A percentile compares a stretch with the other conserved stretches of the same genome.
These are phyloP conservation scores for Crossocerus cetratus DNA, from an alignment of 2,888 invertebrate species.

Conservation along the genomic window DNA sequence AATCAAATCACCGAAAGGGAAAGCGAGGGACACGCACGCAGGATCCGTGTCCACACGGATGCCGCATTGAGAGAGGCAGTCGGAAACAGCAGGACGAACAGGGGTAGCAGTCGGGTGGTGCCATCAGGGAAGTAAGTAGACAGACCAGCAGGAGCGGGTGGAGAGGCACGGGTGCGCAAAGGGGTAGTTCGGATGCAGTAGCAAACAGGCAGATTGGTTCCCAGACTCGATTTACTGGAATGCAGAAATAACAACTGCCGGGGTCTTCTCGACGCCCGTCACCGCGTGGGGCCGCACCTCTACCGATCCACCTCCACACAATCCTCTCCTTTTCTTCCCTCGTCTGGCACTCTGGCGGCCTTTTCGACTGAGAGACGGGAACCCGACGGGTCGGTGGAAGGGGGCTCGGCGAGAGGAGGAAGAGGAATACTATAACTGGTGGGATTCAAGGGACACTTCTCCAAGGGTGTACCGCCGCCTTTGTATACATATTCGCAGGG, in stretches of 20 bases:
- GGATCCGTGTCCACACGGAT: constrained; percentile 21
- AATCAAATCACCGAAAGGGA: constrained; percentile 49
- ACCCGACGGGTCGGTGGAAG: constrained; percentile 8
- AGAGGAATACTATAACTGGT: constrained; percentile 39
- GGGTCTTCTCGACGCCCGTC: constrained; percentile 53
- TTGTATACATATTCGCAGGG: constrained; percentile 40
- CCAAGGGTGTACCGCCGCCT: constrained; percentile 27
- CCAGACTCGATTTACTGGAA: constrained; percentile 72
- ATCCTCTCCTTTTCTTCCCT: constrained; percentile 56
- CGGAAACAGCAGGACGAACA: neutral
- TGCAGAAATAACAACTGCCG: constrained; percentile 70
- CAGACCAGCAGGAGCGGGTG: constrained; percentile 20
- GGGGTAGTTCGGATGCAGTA: constrained; percentile 58
- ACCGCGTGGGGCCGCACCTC: no score
- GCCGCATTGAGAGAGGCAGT: neutral
- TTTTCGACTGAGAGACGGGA: constrained; percentile 5
- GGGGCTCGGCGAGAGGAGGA: constrained; percentile 15
- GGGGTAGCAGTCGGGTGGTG: constrained; percentile 4
- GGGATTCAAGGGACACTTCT: constrained; percentile 42
- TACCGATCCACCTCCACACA: constrained; percentile 62
- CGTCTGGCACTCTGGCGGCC: constrained; percentile 34
- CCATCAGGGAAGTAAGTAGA: constrained; percentile 5
- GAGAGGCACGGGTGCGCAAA: constrained; percentile 33
- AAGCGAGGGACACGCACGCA: constrained; percentile 35
- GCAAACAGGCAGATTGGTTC: constrained; percentile 73